Evolutionary conservation across 2,113 vertebrate genomes (phyloP).

Genomic region (Xenopus laevis): DNA sequence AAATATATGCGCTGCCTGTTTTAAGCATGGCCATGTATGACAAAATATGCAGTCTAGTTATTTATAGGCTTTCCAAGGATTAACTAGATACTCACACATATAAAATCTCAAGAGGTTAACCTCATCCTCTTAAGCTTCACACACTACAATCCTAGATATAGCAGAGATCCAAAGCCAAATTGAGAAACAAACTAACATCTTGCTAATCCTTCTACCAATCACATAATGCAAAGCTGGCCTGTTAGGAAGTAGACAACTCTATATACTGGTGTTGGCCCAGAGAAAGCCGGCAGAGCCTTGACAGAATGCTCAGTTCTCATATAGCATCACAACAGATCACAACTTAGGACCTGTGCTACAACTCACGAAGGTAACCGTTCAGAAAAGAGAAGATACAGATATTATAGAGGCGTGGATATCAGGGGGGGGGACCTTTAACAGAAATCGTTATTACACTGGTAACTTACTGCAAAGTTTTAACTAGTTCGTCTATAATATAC

Average conservation of each 20-base stretch:
- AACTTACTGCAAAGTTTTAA: too few relatives aligned
- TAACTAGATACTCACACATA: conserved; percentile 65
- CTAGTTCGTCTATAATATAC: too few relatives aligned
- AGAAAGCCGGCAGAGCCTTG: conserved; percentile 43
- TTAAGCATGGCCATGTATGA: conserved; percentile 50
- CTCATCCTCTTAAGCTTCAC: conserved; percentile 72
- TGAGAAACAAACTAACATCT: conserved; percentile 64
- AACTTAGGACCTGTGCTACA: too few relatives aligned
- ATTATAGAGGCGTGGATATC: too few relatives aligned
- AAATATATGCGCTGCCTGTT: too few relatives aligned
- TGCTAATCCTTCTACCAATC: conserved; percentile 71
- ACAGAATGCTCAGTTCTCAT: conserved; percentile 44
- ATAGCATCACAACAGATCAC: background rate
- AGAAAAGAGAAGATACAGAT: too few relatives aligned
- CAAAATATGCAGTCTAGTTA: conserved; percentile 64
- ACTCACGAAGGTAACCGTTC: too few relatives aligned
- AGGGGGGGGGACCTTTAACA: too few relatives aligned
- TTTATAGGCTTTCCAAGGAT: conserved; percentile 68
- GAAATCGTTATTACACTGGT: too few relatives aligned
- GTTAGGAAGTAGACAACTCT: conserved; percentile 57
- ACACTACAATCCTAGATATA: conserved; percentile 64
- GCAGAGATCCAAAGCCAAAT: conserved; percentile 60
- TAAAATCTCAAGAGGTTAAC: conserved; percentile 70
- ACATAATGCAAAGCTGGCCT: conserved; percentile 56
- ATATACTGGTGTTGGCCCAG: conserved; percentile 50